Evolutionary conservation across 1,140 invertebrate genomes (phyloP).

Genomic region (Caenorhabditis remanei): DNA sequence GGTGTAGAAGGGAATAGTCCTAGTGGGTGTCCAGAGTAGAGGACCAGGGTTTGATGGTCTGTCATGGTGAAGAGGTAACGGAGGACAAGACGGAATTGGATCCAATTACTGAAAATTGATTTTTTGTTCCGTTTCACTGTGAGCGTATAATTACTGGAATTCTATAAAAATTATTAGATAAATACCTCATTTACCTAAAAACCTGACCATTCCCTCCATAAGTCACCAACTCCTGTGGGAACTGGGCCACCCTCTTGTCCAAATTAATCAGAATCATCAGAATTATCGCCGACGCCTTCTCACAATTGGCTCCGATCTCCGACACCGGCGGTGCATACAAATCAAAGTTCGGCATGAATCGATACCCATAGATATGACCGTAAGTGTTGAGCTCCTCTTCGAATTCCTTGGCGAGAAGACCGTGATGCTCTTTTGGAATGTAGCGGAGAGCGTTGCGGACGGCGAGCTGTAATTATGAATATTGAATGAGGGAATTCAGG

Average conservation of each 20-base stretch:
- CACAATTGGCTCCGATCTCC: slow-evolving; percentile 80
- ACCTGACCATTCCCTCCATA: slow-evolving; percentile 85
- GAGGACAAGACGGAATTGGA: slow-evolving; percentile 83
- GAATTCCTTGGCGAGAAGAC: slow-evolving; percentile 81
- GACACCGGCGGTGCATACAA: slow-evolving; percentile 82
- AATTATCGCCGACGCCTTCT: slow-evolving; percentile 82
- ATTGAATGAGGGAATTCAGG: background rate
- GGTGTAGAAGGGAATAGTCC: slow-evolving; percentile 82
- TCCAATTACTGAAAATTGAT: slow-evolving; percentile 84
- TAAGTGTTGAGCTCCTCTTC: slow-evolving; percentile 81
- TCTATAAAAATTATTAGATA: too few relatives aligned
- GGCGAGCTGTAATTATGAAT: slow-evolving; percentile 36
- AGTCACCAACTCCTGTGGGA: slow-evolving; percentile 81
- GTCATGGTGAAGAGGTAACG: slow-evolving; percentile 82
- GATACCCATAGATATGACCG: slow-evolving; percentile 85
- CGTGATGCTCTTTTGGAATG: slow-evolving; percentile 81
- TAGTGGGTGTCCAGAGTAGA: slow-evolving; percentile 84
- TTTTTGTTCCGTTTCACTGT: slow-evolving; percentile 82
- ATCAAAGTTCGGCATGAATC: slow-evolving; percentile 81
- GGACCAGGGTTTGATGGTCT: slow-evolving; percentile 82
- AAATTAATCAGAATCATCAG: slow-evolving; percentile 84
- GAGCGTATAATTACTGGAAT: slow-evolving; percentile 81
- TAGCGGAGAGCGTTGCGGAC: slow-evolving; percentile 80
- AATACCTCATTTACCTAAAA: too few relatives aligned
- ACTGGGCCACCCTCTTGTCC: slow-evolving; percentile 82